Evolutionary conservation across 1,140 invertebrate genomes (phyloP).

Genomic region (Temnothorax curvispinosus): DNA sequence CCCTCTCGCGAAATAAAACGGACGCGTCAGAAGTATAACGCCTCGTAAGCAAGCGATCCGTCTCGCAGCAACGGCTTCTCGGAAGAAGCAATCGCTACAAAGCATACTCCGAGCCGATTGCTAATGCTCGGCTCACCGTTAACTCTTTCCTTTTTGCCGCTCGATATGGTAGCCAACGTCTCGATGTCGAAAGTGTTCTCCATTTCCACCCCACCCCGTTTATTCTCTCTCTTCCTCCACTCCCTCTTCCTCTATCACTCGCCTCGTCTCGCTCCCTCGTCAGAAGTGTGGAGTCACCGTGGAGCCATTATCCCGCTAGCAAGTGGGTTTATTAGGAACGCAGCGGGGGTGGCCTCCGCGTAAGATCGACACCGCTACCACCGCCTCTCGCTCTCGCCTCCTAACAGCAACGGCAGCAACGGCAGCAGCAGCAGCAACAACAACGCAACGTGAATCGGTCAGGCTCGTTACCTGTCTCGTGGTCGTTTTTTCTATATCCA

Average conservation of each 20-base stretch:
- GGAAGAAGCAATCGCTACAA: constrained; percentile 56
- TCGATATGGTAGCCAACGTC: constrained; percentile 66
- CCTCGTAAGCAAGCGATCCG: constrained; percentile 54
- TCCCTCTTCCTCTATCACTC: constrained; percentile 19
- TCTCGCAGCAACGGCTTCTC: constrained; percentile 50
- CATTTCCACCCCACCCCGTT: constrained; percentile 46
- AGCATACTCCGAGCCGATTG: constrained; percentile 49
- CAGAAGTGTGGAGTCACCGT: constrained; percentile 82
- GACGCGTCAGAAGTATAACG: constrained; percentile 54
- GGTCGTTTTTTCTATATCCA: constrained; percentile 64
- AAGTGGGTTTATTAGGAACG: constrained; percentile 85
- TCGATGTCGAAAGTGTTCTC: constrained; percentile 64
- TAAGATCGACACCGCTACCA: constrained; percentile 76
- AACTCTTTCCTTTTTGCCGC: constrained; percentile 43
- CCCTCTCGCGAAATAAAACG: constrained; percentile 36
- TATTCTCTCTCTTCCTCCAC: neutral
- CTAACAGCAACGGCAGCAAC: constrained; percentile 41
- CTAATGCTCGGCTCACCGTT: constrained; percentile 54
- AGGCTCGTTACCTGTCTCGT: constrained; percentile 76
- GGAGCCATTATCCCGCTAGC: constrained; percentile 82
- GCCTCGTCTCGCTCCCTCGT: constrained; percentile 35
- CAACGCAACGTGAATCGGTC: constrained; percentile 76
- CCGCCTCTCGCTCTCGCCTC: constrained; percentile 30
- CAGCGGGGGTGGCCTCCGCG: constrained; percentile 82
- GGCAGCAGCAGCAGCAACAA: constrained; percentile 24